A percentile compares a stretch with the other conserved stretches of the same genome.
Evolutionary conservation across 2,113 vertebrate genomes (phyloP).

Genomic region (Rhinoderma darwinii): DNA sequence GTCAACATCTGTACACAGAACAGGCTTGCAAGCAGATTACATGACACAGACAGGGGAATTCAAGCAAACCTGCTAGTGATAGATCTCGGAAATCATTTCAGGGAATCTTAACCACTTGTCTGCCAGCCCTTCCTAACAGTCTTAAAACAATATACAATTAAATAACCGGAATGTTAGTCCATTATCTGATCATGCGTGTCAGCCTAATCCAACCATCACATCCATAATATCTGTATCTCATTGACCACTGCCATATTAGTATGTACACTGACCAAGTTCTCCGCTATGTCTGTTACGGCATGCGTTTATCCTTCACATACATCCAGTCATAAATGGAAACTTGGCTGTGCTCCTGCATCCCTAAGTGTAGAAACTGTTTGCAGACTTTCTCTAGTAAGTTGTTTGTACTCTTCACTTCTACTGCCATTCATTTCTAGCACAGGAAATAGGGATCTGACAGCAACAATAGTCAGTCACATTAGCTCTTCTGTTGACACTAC

Average conservation of each 20-base stretch:
- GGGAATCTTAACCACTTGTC: not conserved
- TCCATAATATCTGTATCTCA: not conserved
- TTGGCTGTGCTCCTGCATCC: not conserved
- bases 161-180: not conserved
- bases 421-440: not conserved
- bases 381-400: not conserved
- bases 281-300: not conserved
- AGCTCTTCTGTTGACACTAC: not conserved
- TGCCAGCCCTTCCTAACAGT: not conserved
- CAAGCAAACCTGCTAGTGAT: not conserved
- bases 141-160: not conserved
- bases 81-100: not conserved
- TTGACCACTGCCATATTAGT: not conserved
- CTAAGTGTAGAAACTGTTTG: not conserved
- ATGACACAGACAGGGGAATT: not conserved
- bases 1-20: slow-evolving; percentile 17
- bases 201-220: not conserved
- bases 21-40: not conserved
- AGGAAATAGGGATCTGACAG: not conserved
- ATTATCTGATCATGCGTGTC: not conserved
- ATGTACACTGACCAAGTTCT: not conserved
- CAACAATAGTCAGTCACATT: not conserved
- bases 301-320: not conserved
- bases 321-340: not conserved
- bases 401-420: not conserved